A percentile compares a stretch with the other conserved stretches of the same genome.
Conservation (phyloP, 1,140 invertebrate species). For the Chironomus tepperi region DNA sequence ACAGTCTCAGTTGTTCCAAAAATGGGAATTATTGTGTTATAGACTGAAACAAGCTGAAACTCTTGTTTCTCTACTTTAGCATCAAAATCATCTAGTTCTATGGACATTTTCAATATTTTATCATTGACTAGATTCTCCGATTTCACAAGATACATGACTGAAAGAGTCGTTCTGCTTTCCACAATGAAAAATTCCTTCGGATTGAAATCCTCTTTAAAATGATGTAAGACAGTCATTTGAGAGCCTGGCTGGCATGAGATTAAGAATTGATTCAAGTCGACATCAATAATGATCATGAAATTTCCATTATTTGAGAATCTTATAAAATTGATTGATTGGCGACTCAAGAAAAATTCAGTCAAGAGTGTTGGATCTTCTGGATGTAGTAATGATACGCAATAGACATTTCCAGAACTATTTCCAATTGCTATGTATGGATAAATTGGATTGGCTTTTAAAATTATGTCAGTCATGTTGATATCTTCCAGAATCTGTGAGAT, state of each 20-base stretch:
- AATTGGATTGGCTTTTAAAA: neutral
- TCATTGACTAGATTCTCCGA: neutral
- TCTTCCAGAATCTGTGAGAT: neutral
- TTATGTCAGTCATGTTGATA: neutral
- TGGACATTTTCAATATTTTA: neutral
- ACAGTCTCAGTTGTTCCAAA: neutral
- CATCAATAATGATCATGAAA: neutral
- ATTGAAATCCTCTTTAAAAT: neutral
- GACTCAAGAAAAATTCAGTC: constrained; percentile 6
- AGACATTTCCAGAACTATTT: neutral
- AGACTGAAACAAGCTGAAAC: neutral
- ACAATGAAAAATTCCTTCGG: neutral
- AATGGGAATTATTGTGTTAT: neutral
- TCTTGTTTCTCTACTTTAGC: neutral
- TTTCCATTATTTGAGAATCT: constrained; percentile 12
- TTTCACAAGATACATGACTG: neutral
- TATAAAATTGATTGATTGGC: neutral
- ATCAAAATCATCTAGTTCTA: neutral
- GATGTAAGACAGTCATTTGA: constrained; percentile 11
- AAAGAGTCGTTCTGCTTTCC: neutral
- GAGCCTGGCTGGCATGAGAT: neutral
- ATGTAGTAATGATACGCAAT: neutral
- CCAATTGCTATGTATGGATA: neutral
- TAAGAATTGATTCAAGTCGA: neutral
- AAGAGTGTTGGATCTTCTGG: neutral